Evolutionary conservation across 2,113 vertebrate species (phyloP).

Genomic region (Narcine bancroftii): DNA sequence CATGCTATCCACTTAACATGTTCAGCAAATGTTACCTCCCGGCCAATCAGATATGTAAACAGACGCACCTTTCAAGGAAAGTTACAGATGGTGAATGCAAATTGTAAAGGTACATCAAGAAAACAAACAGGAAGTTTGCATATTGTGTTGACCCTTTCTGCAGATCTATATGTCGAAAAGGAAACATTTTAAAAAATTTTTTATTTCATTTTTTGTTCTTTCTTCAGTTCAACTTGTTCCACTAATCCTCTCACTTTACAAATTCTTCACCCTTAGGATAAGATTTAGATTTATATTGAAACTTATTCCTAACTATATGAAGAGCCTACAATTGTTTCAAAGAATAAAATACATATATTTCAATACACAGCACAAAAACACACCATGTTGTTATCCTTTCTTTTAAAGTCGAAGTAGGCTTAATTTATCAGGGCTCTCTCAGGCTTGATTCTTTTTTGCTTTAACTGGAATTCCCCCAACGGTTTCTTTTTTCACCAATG

Average conservation of each 20-base stretch:
- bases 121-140: background rate
- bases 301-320: background rate
- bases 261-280: background rate
- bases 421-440: too few relatives aligned
- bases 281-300: background rate
- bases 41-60: slow-evolving; percentile 90
- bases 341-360: background rate
- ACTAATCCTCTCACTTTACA: too few relatives aligned
- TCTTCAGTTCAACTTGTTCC: background rate
- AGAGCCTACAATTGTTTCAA: background rate
- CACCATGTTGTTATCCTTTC: background rate
- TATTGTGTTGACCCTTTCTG: background rate
- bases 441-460: too few relatives aligned
- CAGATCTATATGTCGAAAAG: background rate
- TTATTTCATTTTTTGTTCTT: background rate
- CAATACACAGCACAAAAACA: background rate
- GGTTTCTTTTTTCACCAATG: too few relatives aligned
- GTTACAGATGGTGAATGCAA: background rate
- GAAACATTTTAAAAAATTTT: too few relatives aligned
- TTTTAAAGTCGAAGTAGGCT: background rate
- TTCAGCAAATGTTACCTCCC: slow-evolving; percentile 82
- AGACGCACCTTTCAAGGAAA: slow-evolving; percentile 70
- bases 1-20: slow-evolving; percentile 90
- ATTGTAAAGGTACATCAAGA: background rate
- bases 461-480: too few relatives aligned